A percentile compares a stretch with the other conserved stretches of the same genome.
Conservation (phyloP, 2,888 invertebrate species). For the Blera fallax region DNA sequence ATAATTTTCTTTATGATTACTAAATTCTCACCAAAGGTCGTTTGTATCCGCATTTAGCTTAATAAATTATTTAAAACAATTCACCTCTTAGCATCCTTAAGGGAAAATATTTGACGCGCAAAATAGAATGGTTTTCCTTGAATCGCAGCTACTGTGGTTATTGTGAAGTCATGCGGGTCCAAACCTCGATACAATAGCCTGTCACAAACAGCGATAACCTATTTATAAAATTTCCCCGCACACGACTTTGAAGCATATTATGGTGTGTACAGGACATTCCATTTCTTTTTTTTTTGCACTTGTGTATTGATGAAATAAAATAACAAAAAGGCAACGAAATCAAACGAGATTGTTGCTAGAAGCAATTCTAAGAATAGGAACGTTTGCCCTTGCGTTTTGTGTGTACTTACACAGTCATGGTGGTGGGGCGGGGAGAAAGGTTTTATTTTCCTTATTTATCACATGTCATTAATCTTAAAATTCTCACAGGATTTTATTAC, state of each 20-base stretch:
- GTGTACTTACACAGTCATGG: neutral
- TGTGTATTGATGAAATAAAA: neutral
- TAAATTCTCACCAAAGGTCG: too few relatives aligned
- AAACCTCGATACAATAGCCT: neutral
- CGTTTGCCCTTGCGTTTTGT: neutral
- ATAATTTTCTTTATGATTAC: too few relatives aligned
- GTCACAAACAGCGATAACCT: neutral
- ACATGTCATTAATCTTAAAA: slow-evolving; percentile 1
- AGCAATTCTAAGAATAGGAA: neutral
- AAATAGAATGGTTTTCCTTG: neutral
- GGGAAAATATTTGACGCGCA: too few relatives aligned
- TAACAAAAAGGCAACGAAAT: neutral
- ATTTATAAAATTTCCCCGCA: neutral
- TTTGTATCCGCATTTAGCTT: too few relatives aligned
- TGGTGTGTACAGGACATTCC: neutral
- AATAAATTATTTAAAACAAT: too few relatives aligned
- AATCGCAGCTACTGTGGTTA: neutral
- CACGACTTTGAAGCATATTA: neutral
- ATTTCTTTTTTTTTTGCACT: neutral
- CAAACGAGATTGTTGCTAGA: neutral
- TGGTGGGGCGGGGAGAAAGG: neutral
- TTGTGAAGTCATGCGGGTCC: neutral
- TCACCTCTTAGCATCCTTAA: neutral
- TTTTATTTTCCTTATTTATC: slow-evolving; percentile 2
- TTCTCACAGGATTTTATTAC: neutral